Conservation (phyloP, 2,888 invertebrate species). For the Serripes groenlandicus region DNA sequence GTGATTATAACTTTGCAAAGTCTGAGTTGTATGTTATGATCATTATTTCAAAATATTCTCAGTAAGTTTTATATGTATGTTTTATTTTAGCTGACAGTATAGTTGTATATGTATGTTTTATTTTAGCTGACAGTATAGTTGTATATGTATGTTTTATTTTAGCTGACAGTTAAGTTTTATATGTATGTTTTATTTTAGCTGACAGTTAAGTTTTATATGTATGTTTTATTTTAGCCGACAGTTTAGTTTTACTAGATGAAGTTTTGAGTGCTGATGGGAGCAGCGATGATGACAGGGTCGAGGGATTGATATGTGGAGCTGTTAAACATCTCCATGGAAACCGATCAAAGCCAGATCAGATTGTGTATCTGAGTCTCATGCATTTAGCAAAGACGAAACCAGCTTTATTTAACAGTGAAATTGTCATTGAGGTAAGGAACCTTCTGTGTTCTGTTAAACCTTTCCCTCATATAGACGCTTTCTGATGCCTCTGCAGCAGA, state of each 20-base stretch:
- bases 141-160: too few species aligned
- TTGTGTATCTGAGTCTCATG: constrained; percentile 92
- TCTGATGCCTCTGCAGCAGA: background rate
- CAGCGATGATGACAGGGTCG: constrained; percentile 91
- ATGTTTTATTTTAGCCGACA: constrained; percentile 89
- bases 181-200: too few species aligned
- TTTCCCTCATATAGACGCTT: background rate
- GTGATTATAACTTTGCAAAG: too few species aligned
- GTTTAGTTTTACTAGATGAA: constrained; percentile 92
- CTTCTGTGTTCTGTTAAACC: background rate
- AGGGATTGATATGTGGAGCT: constrained; percentile 95
- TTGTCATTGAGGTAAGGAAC: constrained; percentile 86
- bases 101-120: too few species aligned
- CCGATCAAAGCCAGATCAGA: constrained; percentile 93
- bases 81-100: too few species aligned
- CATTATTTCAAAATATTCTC: too few species aligned
- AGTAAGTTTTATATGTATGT: too few species aligned
- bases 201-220: constrained; percentile 90
- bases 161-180: too few species aligned
- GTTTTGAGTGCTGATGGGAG: constrained; percentile 92
- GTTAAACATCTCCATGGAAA: constrained; percentile 92
- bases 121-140: too few species aligned
- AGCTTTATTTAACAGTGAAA: constrained; percentile 87
- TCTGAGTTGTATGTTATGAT: too few species aligned
- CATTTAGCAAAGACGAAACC: constrained; percentile 94